Percentiles rank a stretch among this genome's conserved stretches.
Evolutionary conservation across 2,797 vertebrate species (phyloP).

Genomic region (Manis crassicaudata): DNA sequence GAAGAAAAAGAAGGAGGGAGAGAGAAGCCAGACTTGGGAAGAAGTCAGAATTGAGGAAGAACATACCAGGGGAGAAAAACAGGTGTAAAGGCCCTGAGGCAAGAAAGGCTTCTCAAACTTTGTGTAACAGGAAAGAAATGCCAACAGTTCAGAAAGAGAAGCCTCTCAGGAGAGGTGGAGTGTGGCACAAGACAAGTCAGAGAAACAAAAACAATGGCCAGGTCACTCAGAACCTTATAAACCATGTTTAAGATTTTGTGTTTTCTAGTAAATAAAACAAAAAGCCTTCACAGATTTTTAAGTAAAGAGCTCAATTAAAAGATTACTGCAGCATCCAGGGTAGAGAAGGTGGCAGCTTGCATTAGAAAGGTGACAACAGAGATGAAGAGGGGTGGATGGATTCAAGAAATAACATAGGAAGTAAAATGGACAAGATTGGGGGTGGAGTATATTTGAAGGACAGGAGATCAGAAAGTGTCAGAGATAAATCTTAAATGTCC

Average conservation of each 20-base stretch:
- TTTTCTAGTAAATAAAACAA: slow-evolving; percentile 30
- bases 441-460: background rate
- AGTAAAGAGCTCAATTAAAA: slow-evolving; percentile 19
- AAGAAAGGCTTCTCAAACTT: background rate
- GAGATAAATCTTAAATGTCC: background rate
- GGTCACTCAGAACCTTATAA: slow-evolving; percentile 20
- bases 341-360: background rate
- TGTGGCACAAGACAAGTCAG: background rate
- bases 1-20: background rate
- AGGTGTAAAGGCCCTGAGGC: background rate
- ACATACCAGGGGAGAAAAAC: background rate
- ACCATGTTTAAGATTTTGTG: background rate
- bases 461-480: background rate
- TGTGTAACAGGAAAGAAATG: background rate
- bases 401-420: background rate
- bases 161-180: background rate
- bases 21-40: background rate
- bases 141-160: background rate
- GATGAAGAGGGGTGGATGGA: background rate
- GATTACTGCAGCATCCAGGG: background rate
- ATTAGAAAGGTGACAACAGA: background rate
- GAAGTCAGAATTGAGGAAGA: background rate
- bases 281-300: slow-evolving; percentile 11
- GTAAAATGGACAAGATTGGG: background rate
- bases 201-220: background rate